phyloP scores from a whole-genome alignment of 2,113 vertebrate genomes.

The Sebastes fasciatus region DNA sequence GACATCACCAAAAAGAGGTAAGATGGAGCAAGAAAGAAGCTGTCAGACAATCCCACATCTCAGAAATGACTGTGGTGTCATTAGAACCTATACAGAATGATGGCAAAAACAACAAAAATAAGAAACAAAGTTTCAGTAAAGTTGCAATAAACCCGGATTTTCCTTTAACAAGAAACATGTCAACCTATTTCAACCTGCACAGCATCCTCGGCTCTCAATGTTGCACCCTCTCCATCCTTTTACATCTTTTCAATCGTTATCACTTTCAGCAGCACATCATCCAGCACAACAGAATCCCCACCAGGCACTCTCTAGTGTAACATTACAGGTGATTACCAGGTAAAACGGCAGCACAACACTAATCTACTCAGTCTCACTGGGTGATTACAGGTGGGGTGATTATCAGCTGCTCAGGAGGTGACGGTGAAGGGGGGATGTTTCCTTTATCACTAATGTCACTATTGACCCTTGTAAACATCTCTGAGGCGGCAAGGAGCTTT shows the following conservation, averaged over 20 bases:
- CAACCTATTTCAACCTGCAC: neutral
- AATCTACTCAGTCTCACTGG: constrained; percentile 43
- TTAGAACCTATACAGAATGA: neutral
- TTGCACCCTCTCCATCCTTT: neutral
- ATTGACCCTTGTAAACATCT: constrained; percentile 70
- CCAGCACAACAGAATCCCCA: constrained; percentile 29
- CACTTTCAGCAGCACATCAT: constrained; percentile 12
- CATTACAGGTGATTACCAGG: constrained; percentile 61
- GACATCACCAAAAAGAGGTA: neutral
- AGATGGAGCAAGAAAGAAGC: neutral
- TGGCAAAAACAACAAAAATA: neutral
- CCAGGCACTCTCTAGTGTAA: constrained; percentile 32
- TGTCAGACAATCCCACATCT: neutral
- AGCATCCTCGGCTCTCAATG: neutral
- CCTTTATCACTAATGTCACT: constrained; percentile 69
- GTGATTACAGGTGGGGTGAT: constrained; percentile 56
- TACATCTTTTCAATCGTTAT: constrained; percentile 12
- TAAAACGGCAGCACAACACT: constrained; percentile 46
- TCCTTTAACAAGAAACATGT: neutral
- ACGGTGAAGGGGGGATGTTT: neutral
- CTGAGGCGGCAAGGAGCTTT: constrained; percentile 45
- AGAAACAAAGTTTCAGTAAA: no score
- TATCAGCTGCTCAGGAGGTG: constrained; percentile 28
- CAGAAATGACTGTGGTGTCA: neutral
- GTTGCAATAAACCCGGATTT: neutral